Conservation (phyloP, 2,113 vertebrate genomes). For the Psephotus haematonotus region DNA sequence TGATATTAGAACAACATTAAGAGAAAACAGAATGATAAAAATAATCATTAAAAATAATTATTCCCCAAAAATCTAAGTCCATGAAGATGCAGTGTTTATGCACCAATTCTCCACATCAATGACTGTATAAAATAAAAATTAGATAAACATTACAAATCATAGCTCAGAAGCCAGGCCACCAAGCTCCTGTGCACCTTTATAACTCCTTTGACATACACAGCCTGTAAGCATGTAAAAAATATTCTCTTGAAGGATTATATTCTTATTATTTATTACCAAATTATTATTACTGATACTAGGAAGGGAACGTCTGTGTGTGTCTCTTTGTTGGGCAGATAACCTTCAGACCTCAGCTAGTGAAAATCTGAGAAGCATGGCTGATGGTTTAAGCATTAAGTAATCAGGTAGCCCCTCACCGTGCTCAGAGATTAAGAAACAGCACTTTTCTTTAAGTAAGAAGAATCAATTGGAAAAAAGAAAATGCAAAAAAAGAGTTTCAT, state of each 20-base stretch:
- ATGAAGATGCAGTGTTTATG: not conserved
- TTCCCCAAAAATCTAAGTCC: not conserved
- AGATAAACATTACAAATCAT: not conserved
- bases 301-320: not conserved
- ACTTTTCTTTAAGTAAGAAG: not conserved
- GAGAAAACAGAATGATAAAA: not conserved
- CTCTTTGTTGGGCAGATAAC: not conserved
- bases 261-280: not conserved
- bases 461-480: not conserved
- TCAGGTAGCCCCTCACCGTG: not conserved
- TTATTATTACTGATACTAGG: not conserved
- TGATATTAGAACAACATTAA: not conserved
- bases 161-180: not conserved
- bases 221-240: not conserved
- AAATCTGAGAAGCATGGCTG: not conserved
- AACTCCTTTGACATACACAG: not conserved
- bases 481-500: not conserved
- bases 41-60: not conserved
- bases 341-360: not conserved
- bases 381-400: not conserved
- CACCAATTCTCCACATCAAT: not conserved
- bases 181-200: not conserved
- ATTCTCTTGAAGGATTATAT: not conserved
- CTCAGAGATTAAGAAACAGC: not conserved
- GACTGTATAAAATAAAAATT: not conserved